Base-by-base conservation (phyloP, 2,113 vertebrate genomes). In the Chloropsis cyanopogon region DNA sequence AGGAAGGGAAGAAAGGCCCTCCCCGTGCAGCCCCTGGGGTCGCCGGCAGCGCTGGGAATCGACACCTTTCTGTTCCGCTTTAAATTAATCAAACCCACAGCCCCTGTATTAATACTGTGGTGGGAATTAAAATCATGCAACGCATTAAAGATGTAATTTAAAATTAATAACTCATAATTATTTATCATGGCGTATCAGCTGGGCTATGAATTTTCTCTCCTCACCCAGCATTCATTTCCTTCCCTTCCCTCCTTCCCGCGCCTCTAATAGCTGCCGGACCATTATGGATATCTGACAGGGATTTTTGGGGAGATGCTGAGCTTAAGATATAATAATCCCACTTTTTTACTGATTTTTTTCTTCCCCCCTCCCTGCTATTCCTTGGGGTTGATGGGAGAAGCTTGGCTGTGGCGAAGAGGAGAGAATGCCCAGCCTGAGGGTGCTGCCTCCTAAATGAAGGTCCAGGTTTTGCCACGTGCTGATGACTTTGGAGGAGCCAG, bases 161-260 rank as follows among this genome's bases (percentile, higher is more conserved):
- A 98, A 98, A 98, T 98, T 98, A 98, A 98, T 98, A 98, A 98
- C 98, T 98, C 98, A 98, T 98, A 98, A 98, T 98, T 98, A 98
- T 98, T 98, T 98, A 98, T 98, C 98, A 98, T 98, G 98, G 97
- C 84, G 88, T 98, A 98, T 98, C 98, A 97, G 97, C 28, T 82
- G 97, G 97, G 98, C 98, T 96, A 97, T 98, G 98, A 98, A 98
- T 98, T 98, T 98, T 97, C 97, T 93, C 96, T 96, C 76, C 96
- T 97, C 93, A 41, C 96, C 95, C 95, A 1, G 92, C 26, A 3
- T 89, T 97, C 97, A 88, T 93, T 95, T 96, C 96, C 95, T 96
- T 95, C 93, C 79, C 47, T 68, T 96, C 94, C 82, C 95, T 93
- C 88, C 95, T 94, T 93, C 79, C 86, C 49, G 10, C 0, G 54